phyloP scores from a whole-genome alignment of 2,888 invertebrate species.

The Gymnosoma rotundatum region DNA sequence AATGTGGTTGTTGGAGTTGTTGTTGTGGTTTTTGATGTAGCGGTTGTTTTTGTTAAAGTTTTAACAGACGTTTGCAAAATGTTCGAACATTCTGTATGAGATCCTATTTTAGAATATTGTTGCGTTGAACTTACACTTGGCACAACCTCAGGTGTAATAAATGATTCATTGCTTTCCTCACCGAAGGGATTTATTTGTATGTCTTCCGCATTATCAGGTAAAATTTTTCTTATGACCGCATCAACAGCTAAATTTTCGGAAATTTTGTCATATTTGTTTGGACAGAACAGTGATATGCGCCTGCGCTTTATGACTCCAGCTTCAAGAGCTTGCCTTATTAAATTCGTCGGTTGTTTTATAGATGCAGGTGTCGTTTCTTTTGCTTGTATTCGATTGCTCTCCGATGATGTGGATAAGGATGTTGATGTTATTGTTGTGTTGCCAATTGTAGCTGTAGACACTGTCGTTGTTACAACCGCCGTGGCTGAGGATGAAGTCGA shows the following conservation, averaged over 20 bases:
- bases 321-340: slow-evolving; percentile 1
- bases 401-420: background rate
- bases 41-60: background rate
- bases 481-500: background rate
- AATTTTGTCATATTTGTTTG: slow-evolving; percentile 54
- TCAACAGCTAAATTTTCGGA: slow-evolving; percentile 68
- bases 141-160: background rate
- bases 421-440: slow-evolving; percentile 2
- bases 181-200: slow-evolving; percentile 52
- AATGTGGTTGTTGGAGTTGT: background rate
- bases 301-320: slow-evolving; percentile 59
- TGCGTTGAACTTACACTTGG: slow-evolving; percentile 64
- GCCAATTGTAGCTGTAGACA: background rate
- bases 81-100: background rate
- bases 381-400: background rate
- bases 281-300: slow-evolving; percentile 68
- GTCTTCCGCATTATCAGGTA: slow-evolving; percentile 56
- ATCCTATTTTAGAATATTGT: slow-evolving; percentile 66
- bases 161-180: background rate
- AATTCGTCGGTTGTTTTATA: background rate
- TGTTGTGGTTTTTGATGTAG: background rate
- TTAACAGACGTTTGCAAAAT: background rate
- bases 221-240: slow-evolving; percentile 68
- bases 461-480: background rate
- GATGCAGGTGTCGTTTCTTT: background rate